phyloP scores from a whole-genome alignment of 2,113 vertebrate species.

The Varanus komodoensis region DNA sequence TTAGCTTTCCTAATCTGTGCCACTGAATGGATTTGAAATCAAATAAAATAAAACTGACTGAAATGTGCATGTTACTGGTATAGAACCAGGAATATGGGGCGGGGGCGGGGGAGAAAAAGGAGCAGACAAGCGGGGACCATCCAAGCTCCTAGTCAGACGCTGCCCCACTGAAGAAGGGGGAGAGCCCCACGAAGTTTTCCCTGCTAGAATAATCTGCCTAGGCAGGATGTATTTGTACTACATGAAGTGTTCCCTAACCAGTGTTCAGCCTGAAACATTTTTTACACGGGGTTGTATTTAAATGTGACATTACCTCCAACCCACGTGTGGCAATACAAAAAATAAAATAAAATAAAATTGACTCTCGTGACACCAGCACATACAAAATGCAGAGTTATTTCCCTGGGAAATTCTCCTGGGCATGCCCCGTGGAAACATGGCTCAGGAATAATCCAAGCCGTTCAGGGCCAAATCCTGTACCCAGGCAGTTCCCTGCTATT shows the following conservation, averaged over 20 bases:
- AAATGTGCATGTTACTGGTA: conserved; percentile 45
- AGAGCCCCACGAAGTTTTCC: accelerated
- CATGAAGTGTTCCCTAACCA: conserved; percentile 2
- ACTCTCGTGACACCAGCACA: not conserved
- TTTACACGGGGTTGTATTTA: not conserved
- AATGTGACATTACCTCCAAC: not conserved
- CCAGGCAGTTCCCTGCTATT: not conserved
- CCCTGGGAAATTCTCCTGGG: not conserved
- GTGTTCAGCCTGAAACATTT: conserved; percentile 2
- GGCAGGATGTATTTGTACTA: not conserved
- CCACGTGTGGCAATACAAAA: not conserved
- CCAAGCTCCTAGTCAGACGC: not conserved
- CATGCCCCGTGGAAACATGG: not conserved
- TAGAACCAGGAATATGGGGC: conserved; percentile 22
- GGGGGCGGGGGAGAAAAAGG: not conserved
- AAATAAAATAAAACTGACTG: conserved; percentile 10
- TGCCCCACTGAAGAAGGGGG: not conserved
- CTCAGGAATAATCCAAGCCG: not conserved
- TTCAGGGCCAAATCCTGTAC: not conserved
- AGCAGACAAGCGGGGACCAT: not conserved
- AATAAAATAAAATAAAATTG: not conserved
- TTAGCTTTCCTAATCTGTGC: conserved; percentile 71
- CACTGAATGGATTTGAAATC: conserved; percentile 48
- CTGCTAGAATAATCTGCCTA: accelerated
- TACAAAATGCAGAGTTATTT: not conserved